Percentiles rank a stretch among this genome's conserved stretches.
These are phyloP conservation scores for Labrus mixtus DNA, from an alignment of 2,113 vertebrate genomes.

Conservation along the genomic window DNA sequence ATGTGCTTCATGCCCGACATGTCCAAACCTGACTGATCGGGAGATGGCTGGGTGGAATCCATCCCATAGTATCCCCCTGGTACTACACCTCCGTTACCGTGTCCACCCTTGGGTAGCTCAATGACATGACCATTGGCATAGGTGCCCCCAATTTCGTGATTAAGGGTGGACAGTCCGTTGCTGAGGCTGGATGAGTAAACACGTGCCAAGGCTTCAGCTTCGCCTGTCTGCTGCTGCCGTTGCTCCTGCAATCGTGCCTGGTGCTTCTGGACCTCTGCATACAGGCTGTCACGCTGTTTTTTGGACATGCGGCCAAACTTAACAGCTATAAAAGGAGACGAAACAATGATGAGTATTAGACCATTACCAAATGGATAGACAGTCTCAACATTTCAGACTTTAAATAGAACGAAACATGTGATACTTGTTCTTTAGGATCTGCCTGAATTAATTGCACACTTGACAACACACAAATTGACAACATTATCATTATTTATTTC, in stretches of 20 bases:
- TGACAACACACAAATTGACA: too few relatives aligned
- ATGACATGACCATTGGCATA: slow-evolving; percentile 95
- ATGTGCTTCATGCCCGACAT: slow-evolving; percentile 99
- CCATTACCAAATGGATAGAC: neutral
- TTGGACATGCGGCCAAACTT: slow-evolving; percentile 99
- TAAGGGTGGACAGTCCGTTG: slow-evolving; percentile 91
- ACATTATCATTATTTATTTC: neutral
- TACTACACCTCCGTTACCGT: slow-evolving; percentile 71
- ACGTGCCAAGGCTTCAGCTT: slow-evolving; percentile 93
- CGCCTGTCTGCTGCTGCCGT: slow-evolving; percentile 93
- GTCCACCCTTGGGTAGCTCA: slow-evolving; percentile 92
- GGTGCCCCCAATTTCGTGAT: slow-evolving; percentile 90
- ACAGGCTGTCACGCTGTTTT: slow-evolving; percentile 97
- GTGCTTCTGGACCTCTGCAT: slow-evolving; percentile 98
- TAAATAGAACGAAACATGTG: too few relatives aligned
- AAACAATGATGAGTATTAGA: neutral
- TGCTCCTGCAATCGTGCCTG: slow-evolving; percentile 95
- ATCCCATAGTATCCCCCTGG: slow-evolving; percentile 89
- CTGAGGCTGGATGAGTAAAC: slow-evolving; percentile 93
- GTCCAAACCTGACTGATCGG: slow-evolving; percentile 98
- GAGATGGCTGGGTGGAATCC: slow-evolving; percentile 97
- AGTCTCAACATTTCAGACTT: neutral
- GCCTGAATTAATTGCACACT: neutral
- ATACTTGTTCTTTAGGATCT: too few relatives aligned
- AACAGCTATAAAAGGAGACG: slow-evolving; percentile 85